Evolutionary conservation across 2,888 invertebrate species (phyloP).

Genomic region (Entomobrya multifasciata): DNA sequence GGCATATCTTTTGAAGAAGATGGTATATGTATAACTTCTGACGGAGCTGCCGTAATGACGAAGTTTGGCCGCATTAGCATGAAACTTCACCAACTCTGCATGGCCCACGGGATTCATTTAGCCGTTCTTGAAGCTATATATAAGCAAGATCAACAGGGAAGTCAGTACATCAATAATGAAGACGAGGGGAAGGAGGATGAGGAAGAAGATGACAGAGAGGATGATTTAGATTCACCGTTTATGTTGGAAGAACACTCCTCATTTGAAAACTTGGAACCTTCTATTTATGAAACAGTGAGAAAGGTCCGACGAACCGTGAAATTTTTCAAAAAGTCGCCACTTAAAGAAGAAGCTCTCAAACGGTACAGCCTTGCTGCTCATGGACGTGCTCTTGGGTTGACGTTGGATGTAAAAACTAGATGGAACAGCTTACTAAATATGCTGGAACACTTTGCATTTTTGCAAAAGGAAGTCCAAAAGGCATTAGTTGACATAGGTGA

Average conservation of each 20-base stretch:
- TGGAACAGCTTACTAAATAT: conserved; percentile 35
- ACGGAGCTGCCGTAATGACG: conserved; percentile 1
- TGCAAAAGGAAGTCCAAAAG: not conserved
- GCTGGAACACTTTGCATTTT: not conserved
- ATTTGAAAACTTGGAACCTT: not conserved
- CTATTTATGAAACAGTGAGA: not conserved
- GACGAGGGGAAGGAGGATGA: not conserved
- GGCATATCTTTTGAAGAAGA: not conserved
- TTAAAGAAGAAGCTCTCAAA: not conserved
- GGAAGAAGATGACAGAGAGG: too few species aligned
- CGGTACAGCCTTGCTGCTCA: not conserved
- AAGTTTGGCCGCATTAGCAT: not conserved
- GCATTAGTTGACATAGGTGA: conserved; percentile 10
- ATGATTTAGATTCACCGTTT: not conserved
- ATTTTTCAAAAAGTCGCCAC: not conserved
- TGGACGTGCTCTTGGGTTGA: not conserved
- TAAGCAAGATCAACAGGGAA: too few species aligned
- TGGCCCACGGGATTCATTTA: not conserved
- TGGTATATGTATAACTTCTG: not conserved
- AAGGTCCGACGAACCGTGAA: not conserved
- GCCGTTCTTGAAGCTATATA: not conserved
- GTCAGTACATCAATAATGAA: not conserved
- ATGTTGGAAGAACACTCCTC: not conserved
- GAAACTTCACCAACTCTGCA: not conserved
- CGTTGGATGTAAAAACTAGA: not conserved